Evolutionary conservation across 2,797 vertebrate species (phyloP).

Genomic region (Enteromius radiatus): DNA sequence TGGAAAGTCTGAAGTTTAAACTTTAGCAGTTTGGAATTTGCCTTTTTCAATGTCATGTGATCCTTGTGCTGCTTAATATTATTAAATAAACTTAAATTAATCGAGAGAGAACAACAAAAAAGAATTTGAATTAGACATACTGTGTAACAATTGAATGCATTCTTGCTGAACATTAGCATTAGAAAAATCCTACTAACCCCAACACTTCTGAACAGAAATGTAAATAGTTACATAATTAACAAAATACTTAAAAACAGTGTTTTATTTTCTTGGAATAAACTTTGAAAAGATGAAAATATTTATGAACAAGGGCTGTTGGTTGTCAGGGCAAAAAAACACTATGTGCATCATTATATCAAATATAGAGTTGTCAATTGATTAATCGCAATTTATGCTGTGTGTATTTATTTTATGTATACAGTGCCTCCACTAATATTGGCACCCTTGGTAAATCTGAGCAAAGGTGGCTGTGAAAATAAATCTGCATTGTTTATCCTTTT

Average conservation of each 20-base stretch:
- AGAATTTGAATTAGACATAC: not conserved
- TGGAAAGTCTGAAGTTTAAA: slow-evolving; percentile 4
- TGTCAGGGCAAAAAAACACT: too few relatives aligned
- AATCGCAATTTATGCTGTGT: too few relatives aligned
- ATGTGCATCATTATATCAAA: not conserved
- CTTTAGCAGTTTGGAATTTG: not conserved
- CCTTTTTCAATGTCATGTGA: not conserved
- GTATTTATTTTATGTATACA: too few relatives aligned
- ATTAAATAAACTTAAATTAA: not conserved
- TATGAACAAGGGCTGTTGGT: not conserved
- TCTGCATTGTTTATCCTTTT: too few relatives aligned
- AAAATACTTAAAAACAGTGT: not conserved
- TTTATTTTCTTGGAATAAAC: not conserved
- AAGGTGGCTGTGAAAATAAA: too few relatives aligned
- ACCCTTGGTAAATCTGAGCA: too few relatives aligned
- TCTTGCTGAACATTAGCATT: not conserved
- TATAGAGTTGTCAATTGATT: too few relatives aligned
- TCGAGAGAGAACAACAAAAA: too few relatives aligned
- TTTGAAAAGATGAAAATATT: not conserved
- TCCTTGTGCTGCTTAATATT: not conserved
- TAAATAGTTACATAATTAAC: not conserved
- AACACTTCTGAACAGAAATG: not conserved
- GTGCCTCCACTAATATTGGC: too few relatives aligned
- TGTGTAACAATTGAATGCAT: not conserved
- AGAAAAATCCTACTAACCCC: too few relatives aligned